Conservation (phyloP, 1,140 invertebrate genomes). For the Cherax quadricarinatus region DNA sequence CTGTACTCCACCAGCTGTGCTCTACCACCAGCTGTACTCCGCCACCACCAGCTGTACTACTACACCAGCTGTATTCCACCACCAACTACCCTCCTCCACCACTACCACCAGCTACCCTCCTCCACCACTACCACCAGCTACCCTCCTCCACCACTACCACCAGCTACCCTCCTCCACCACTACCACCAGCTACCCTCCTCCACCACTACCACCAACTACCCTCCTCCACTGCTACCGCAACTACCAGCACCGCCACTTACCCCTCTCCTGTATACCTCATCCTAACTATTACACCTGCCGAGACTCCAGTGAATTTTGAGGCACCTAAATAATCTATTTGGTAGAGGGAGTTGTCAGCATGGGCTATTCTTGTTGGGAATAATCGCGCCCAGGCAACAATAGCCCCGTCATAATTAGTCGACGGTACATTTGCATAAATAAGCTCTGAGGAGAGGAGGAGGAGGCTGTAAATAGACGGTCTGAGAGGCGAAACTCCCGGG, state of each 20-base stretch:
- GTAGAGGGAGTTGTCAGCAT: constrained; percentile 43
- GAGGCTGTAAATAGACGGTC: background rate
- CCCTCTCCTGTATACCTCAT: background rate
- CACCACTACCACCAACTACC: background rate
- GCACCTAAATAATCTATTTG: constrained; percentile 39
- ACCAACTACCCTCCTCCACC: too few species aligned
- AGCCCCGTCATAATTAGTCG: constrained; percentile 61
- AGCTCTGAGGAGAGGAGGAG: constrained; percentile 33
- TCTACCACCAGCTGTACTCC: too few species aligned
- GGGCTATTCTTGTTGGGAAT: constrained; percentile 58
- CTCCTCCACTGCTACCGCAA: too few species aligned
- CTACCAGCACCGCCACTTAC: background rate
- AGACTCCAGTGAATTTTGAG: constrained; percentile 18
- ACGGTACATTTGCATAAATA: constrained; percentile 62
- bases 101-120: too few species aligned
- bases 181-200: background rate
- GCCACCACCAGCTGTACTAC: too few species aligned
- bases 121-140: too few species aligned
- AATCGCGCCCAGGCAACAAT: constrained; percentile 56
- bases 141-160: too few species aligned
- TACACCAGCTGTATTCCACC: too few species aligned
- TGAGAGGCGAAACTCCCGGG: background rate
- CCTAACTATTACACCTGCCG: background rate
- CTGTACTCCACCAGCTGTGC: too few species aligned
- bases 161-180: too few species aligned